Conservation (phyloP, 2,113 vertebrate genomes). For the Nesoenas mayeri region DNA sequence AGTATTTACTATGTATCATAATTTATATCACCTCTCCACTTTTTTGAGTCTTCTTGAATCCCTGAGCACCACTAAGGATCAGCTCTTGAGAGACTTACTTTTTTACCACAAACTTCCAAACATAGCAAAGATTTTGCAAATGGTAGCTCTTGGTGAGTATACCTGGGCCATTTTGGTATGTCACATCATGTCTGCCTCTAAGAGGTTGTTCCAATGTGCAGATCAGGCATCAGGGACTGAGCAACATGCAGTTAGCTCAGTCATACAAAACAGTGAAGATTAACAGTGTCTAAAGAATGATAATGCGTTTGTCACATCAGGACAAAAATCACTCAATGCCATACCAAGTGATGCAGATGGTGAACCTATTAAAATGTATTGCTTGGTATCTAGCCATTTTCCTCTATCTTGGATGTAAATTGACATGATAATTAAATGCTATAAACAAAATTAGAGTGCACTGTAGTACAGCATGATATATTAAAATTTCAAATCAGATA, state of each 20-base stretch:
- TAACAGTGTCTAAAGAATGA: background rate
- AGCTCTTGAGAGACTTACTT: background rate
- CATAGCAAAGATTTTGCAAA: background rate
- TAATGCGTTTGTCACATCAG: conserved; percentile 20
- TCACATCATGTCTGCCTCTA: background rate
- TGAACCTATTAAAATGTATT: conserved; percentile 18
- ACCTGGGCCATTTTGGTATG: background rate
- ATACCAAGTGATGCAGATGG: conserved; percentile 46
- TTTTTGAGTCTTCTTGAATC: background rate
- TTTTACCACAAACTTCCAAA: background rate
- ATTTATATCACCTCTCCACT: background rate
- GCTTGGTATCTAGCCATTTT: background rate
- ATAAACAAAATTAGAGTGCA: conserved; percentile 27
- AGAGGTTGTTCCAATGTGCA: background rate
- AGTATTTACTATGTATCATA: background rate
- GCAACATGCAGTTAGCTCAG: background rate
- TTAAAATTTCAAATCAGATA: background rate
- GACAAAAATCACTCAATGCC: conserved; percentile 15
- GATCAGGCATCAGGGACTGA: background rate
- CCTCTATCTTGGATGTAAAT: conserved; percentile 33
- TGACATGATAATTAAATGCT: conserved; percentile 29
- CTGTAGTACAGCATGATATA: background rate
- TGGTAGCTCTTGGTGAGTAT: background rate
- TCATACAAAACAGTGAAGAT: background rate
- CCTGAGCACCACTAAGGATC: background rate